These are phyloP conservation scores for Malachius bipustulatus DNA, from an alignment of 2,888 invertebrate genomes.

Conservation along the genomic window DNA sequence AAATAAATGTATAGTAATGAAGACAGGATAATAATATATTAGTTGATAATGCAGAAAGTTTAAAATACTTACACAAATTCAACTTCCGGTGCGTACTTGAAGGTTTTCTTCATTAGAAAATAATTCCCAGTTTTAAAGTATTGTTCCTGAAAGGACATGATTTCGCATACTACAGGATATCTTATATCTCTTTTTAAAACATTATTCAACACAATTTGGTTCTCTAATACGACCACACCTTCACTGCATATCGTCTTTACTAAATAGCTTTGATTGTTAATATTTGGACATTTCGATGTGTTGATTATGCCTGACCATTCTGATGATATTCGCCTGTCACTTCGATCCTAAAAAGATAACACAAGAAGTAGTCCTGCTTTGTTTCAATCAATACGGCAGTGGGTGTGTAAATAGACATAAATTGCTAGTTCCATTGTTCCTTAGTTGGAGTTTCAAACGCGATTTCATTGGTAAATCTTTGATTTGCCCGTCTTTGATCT, in stretches of 20 bases:
- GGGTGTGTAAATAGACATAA: too few species aligned
- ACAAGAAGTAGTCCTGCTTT: too few species aligned
- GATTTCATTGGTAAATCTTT: too few species aligned
- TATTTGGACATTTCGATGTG: conserved; percentile 31
- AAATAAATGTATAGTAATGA: too few species aligned
- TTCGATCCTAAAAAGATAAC: conserved; percentile 17
- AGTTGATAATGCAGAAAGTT: too few species aligned
- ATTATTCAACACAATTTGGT: conserved; percentile 29
- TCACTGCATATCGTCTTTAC: conserved; percentile 30
- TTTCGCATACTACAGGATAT: conserved; percentile 22
- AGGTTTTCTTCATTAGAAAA: conserved; percentile 22
- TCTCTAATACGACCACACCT: conserved; percentile 33
- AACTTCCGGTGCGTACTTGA: conserved; percentile 25
- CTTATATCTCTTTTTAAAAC: conserved; percentile 19
- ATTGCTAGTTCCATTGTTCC: too few species aligned
- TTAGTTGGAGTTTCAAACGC: too few species aligned
- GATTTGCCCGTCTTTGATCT: too few species aligned
- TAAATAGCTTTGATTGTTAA: conserved; percentile 26
- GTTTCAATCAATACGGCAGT: too few species aligned
- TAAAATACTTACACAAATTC: conserved; percentile 27
- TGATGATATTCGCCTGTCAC: conserved; percentile 16
- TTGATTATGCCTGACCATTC: conserved; percentile 32
- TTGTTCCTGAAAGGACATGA: conserved; percentile 21
- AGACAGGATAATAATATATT: too few species aligned
- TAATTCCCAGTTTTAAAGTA: conserved; percentile 26